Base-by-base conservation (phyloP, 64 coral and sea anemone genomes). In the Stylophora pistillata region DNA sequence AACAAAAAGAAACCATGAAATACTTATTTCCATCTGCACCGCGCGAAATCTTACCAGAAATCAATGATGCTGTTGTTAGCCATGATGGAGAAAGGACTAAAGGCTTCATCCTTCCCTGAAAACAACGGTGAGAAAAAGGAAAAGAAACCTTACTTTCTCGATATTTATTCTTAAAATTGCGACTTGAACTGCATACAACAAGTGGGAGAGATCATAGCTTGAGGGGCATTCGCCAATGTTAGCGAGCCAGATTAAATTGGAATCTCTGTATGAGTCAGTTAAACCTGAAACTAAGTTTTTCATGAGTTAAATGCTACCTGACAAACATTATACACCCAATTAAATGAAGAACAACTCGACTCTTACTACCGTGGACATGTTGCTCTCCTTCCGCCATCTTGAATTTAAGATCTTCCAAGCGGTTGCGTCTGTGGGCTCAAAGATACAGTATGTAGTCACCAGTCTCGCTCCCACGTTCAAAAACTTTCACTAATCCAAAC, bases 51-150 rank as follows among this genome's bases (percentile, higher is more conserved):
- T 92, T 91, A 98, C 95, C 95, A 98, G 55, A 98, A 98, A 21
- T 98, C 95, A 86, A 98, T 98, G n/a, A 98, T 91, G 26, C 65
- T 94, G 53, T 98, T 94, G 29, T 98, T 98, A 20, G 82, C 94
- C 73, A 94, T 89, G 58, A 98, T 98, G 30, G 95, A 89, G 91
- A 98, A 94, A 4, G 92, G 92, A 55, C 95, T 98, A 25, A 89
- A 98, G 16, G 95, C 95, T 73, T 98, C 95, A 23, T 95, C 78
- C 23, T 58, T 95, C 79, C 71, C 91, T 95, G 21, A 74, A 80
- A 89, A 53, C 33, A 90, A 32, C 56, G 20, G 23, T 70, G 54
- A 30, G 15, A 77, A 77, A 55, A 26, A 52, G 20, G 4, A 26
- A 31, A 32, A 16, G 0, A n/a, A 34, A 34, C 15, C 20, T 34